Base-by-base conservation (phyloP, 2,888 invertebrate genomes). In the Strigamia crassipes region DNA sequence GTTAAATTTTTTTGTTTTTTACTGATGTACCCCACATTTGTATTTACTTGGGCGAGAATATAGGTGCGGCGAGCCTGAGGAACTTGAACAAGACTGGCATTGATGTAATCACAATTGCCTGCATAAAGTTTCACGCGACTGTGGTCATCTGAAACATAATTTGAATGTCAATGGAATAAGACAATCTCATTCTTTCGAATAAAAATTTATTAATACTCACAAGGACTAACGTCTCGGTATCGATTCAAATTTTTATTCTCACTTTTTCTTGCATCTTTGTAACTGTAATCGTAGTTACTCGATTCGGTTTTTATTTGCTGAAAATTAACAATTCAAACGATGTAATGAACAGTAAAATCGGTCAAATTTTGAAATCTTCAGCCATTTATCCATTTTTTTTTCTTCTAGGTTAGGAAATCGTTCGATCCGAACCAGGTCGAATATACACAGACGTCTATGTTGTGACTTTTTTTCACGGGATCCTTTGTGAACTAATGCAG, bases 161-260 rank as follows among this genome's bases (percentile, higher is more conserved):
- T 61, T 61, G 23, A 61, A 61, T 61, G 18, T 61, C 61, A 61
- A 61, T 61, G 21, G 23, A 23, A n/a, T n/a, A 82, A 78, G 23
- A 73, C 34, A 6, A 73, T 61, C 21, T 4, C 15, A 42, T 34
- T 23, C 18, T n/a, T 10, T 38, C 61, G 10, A 21, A 23, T 23
- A 61, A 77, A 41, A 77, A 41, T 23, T 13, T 21, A 79, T 27
- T 79, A 34, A 61, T 78, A 86, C 88, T 86, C 86, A 89, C 88
- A 98, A 0, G 98, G 97, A 88, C 94, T 95, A 10, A 98, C 97
- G 91, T 98, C 97, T 86, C 96, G 90, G 88, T 98, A 98, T 86
- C 98, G 92, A 89, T 98, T 97, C 84, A 96, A 89, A 83, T 91
- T 91, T 87, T 93, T 93, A 88, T 96, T 96, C 86, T 93, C 91